Conservation (phyloP, 1,140 invertebrate species). For the Babylonia areolata region DNA sequence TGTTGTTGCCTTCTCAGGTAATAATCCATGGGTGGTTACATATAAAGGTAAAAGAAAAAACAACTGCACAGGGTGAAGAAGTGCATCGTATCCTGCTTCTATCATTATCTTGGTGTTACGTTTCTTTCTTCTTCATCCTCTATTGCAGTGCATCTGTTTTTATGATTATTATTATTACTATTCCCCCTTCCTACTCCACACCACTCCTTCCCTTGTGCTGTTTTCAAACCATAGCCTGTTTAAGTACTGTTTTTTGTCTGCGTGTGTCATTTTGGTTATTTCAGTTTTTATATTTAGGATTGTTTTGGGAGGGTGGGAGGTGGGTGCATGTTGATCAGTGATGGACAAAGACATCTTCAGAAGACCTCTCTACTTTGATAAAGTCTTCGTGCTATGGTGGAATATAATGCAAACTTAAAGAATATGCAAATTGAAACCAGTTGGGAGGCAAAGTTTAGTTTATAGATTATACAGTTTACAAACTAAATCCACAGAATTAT, state of each 20-base stretch:
- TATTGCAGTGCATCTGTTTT: neutral
- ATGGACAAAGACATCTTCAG: too few species aligned
- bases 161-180: too few species aligned
- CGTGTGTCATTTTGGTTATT: neutral
- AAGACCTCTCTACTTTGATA: too few species aligned
- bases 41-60: slow-evolving; percentile 56
- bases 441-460: too few species aligned
- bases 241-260: neutral
- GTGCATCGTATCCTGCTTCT: neutral
- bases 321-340: too few species aligned
- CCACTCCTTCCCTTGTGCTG: neutral
- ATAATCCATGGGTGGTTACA: slow-evolving; percentile 54
- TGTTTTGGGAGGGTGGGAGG: too few species aligned
- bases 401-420: too few species aligned
- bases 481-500: too few species aligned
- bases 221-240: neutral
- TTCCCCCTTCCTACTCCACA: neutral
- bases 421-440: too few species aligned
- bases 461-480: too few species aligned
- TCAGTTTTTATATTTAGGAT: too few species aligned
- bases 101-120: neutral
- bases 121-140: neutral
- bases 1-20: slow-evolving; percentile 45
- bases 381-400: too few species aligned
- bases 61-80: neutral